Percentiles rank a stretch among this genome's conserved stretches.
Conservation (phyloP, 2,888 invertebrate species). For the Oegoconia quadripuncta region DNA sequence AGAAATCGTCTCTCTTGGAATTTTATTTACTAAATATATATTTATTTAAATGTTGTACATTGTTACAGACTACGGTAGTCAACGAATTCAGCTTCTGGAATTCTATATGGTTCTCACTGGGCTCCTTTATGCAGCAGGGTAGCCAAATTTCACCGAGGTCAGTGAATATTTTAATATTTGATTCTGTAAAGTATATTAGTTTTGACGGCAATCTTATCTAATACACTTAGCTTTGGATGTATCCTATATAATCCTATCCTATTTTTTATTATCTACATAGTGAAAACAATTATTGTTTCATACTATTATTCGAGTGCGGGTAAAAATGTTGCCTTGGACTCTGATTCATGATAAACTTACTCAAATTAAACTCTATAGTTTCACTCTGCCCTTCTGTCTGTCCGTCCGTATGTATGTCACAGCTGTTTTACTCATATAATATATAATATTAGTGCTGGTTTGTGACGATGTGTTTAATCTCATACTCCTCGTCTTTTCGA, state of each 20-base stretch:
- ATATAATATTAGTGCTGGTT: too few relatives aligned
- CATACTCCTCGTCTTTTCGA: too few relatives aligned
- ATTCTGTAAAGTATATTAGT: constrained; percentile 25
- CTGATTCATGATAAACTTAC: too few relatives aligned
- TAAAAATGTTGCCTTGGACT: too few relatives aligned
- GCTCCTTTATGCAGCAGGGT: constrained; percentile 99
- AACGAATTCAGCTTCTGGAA: constrained; percentile 98
- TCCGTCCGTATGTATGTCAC: too few relatives aligned
- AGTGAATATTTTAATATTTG: constrained; percentile 44
- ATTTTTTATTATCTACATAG: background rate
- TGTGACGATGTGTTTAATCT: too few relatives aligned
- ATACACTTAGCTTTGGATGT: constrained; percentile 2
- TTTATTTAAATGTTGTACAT: constrained; percentile 20
- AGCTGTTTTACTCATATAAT: too few relatives aligned
- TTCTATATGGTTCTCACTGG: constrained; percentile 98
- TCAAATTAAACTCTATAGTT: too few relatives aligned
- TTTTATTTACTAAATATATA: constrained; percentile 16
- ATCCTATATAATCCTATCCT: background rate
- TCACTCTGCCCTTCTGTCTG: too few relatives aligned
- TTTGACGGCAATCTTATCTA: constrained; percentile 13
- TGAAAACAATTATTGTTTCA: background rate
- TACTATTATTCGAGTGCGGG: too few relatives aligned
- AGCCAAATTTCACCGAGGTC: constrained; percentile 97
- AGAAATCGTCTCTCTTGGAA: background rate
- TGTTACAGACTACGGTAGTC: constrained; percentile 82